Evolutionary conservation across 2,113 vertebrate species (phyloP).

Genomic region (Echinops telfairi): DNA sequence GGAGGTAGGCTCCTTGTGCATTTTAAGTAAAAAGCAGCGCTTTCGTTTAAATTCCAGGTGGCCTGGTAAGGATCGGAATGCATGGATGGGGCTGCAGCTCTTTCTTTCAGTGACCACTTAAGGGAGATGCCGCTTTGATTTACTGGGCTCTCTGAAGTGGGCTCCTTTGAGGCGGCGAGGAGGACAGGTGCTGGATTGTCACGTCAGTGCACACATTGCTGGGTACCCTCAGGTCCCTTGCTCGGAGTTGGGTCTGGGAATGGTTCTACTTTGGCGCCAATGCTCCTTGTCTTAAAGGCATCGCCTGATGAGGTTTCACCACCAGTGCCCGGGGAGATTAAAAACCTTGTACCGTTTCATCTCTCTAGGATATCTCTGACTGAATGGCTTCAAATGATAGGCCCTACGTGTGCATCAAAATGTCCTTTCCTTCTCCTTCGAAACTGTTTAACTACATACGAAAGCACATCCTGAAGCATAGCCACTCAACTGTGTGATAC

Average conservation of each 20-base stretch:
- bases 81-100: neutral
- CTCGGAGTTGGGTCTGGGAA: neutral
- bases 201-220: neutral
- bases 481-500: neutral
- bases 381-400: neutral
- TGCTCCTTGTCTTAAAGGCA: neutral
- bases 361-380: neutral
- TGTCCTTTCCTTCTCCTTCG: neutral
- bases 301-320: neutral
- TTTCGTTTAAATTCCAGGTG: slow-evolving; percentile 62
- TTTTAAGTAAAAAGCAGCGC: slow-evolving; percentile 52
- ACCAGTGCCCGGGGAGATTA: neutral
- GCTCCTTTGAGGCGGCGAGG: neutral
- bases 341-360: neutral
- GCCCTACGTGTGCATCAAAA: neutral
- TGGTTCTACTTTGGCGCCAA: neutral
- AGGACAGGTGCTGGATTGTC: slow-evolving; percentile 7
- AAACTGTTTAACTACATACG: neutral
- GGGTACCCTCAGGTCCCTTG: neutral
- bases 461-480: neutral
- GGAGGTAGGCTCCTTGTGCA: neutral
- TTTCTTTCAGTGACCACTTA: slow-evolving; percentile 35
- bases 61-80: slow-evolving; percentile 56
- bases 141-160: neutral
- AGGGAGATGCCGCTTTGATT: slow-evolving; percentile 63